Base-by-base conservation (phyloP, 2,888 invertebrate genomes). In the Tholera decimalis region DNA sequence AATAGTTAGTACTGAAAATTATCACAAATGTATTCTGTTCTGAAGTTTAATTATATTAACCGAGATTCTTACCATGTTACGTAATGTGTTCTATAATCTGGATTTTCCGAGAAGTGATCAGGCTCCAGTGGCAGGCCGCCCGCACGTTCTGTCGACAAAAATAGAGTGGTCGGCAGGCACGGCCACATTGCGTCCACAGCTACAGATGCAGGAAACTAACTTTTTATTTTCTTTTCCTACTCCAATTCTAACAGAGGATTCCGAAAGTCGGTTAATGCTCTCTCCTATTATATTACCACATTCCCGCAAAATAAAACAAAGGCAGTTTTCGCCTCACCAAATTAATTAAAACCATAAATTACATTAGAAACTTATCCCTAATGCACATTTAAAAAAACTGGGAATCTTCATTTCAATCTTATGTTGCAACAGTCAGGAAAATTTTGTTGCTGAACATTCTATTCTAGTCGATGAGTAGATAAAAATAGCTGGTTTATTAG, bases 101-200 rank as follows among this genome's bases (percentile, higher is more conserved):
- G 82, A 84, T 84, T 86, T 90, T 90, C 89, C 75, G 73, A 84
- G 91, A 89, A 90, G 81, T 82, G 75, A 83, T 82, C 84, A 66
- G 83, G 83, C 84, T 89, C 87, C 87, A 90, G 90, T 66, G 73
- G 77, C 76, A 68, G 78, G 77, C 77, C 61, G 85, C 87, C 84
- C 81, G 87, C 88, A 82, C 86, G 83, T 80, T 80, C 81, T 80
- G 72, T 78, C 77, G 80, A 86, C 89, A 77, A 70, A 91, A 91
- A 91, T 91, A 91, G 85, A 83, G 68, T 76, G 69, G 82, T 78
- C 63, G 77, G 81, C 77, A 80, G 68, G 72, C 71, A 64, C 65
- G 76, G 63, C 67, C 64, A 59, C 64, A 75, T 57, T 70, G 77
- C 77, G 35, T 35, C 78, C 53, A 75, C 58, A 50, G 76, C 72